Conservation (phyloP, 2,797 vertebrate genomes). For the Tragopan temminckii region DNA sequence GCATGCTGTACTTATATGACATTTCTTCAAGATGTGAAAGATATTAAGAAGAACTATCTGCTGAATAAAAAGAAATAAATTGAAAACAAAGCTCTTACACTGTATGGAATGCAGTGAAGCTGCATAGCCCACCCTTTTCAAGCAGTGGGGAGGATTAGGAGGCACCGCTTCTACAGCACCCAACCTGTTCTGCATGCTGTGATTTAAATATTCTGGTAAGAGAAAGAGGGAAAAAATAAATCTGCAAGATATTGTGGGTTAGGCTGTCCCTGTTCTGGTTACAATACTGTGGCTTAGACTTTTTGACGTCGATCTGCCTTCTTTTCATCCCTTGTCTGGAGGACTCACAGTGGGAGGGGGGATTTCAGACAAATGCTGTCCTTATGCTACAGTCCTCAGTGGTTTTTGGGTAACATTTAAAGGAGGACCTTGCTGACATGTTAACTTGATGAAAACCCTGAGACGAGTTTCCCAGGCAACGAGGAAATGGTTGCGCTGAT, state of each 20-base stretch:
- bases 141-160: not conserved
- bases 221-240: not conserved
- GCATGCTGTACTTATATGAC: not conserved
- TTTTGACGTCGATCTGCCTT: not conserved
- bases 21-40: not conserved
- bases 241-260: not conserved
- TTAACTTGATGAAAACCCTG: not conserved
- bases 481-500: not conserved
- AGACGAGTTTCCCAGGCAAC: conserved; percentile 29
- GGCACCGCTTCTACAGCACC: not conserved
- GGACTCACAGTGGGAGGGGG: not conserved
- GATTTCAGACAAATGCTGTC: not conserved
- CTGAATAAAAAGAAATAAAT: not conserved
- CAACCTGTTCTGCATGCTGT: not conserved
- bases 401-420: not conserved
- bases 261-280: not conserved
- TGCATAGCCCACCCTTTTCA: not conserved
- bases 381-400: not conserved
- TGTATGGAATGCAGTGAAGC: not conserved
- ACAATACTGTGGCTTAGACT: not conserved
- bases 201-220: not conserved
- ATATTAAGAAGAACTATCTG: not conserved
- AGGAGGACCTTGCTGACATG: not conserved
- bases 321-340: not conserved
- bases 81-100: not conserved